Conservation (phyloP, 2,797 vertebrate genomes). For the Pseudochirops corinnae region DNA sequence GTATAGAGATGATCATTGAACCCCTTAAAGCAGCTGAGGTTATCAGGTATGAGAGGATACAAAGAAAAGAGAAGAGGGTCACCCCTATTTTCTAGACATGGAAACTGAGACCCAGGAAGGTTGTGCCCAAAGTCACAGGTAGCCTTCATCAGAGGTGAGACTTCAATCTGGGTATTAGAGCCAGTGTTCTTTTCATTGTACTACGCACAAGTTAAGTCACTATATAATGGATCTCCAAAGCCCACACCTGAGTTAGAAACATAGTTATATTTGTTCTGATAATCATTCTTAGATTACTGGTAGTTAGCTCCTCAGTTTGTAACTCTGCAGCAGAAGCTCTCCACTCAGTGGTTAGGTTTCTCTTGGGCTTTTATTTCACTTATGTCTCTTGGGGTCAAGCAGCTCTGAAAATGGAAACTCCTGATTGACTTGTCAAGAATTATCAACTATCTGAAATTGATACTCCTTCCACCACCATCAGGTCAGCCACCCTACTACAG, state of each 20-base stretch:
- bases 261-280: not conserved
- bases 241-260: not conserved
- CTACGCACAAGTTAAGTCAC: not conserved
- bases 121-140: not conserved
- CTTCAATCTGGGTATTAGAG: not conserved
- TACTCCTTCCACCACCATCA: slow-evolving; percentile 50
- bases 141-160: not conserved
- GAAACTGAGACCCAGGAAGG: not conserved
- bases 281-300: not conserved
- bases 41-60: not conserved
- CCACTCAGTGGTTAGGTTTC: slow-evolving; percentile 50
- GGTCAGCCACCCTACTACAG: slow-evolving; percentile 65
- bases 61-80: not conserved
- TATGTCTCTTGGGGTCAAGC: slow-evolving; percentile 48
- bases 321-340: slow-evolving; percentile 44
- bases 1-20: not conserved
- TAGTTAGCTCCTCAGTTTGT: not conserved
- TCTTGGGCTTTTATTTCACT: slow-evolving; percentile 64
- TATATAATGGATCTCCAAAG: not conserved
- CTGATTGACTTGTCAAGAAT: slow-evolving; percentile 78
- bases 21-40: not conserved
- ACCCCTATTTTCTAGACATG: not conserved
- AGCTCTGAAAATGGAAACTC: slow-evolving; percentile 68
- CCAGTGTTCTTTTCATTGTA: not conserved
- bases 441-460: slow-evolving; percentile 78